A percentile compares a stretch with the other conserved stretches of the same genome.
Evolutionary conservation across 2,888 invertebrate species (phyloP).

Genomic region (Drosophila monieri): DNA sequence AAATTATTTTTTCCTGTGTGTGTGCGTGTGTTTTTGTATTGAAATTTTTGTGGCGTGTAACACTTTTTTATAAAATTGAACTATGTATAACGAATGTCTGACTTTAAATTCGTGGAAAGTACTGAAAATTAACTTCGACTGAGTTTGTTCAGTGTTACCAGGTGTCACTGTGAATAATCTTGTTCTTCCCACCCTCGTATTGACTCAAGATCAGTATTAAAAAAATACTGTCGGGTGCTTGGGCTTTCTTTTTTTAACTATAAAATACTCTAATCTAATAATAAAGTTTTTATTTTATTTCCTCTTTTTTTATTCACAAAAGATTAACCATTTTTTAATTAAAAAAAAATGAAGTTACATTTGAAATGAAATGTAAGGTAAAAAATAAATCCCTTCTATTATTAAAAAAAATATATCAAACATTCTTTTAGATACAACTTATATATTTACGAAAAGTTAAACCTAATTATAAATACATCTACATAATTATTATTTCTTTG

Average conservation of each 20-base stretch:
- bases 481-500: slow-evolving; percentile 63
- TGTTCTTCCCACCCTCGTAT: neutral
- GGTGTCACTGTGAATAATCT: neutral
- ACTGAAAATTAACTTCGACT: slow-evolving; percentile 16
- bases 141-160: neutral
- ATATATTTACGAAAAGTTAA: no score
- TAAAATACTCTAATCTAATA: no score
- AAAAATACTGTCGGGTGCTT: neutral
- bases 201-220: neutral
- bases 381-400: no score
- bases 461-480: neutral
- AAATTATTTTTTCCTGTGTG: slow-evolving; percentile 37
- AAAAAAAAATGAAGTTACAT: no score
- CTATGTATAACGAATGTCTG: slow-evolving; percentile 42
- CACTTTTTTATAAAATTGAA: slow-evolving; percentile 54
- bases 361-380: no score
- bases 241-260: neutral
- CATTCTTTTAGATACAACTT: no score
- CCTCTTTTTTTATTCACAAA: no score
- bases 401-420: no score
- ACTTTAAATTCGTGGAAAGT: slow-evolving; percentile 54
- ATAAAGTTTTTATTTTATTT: no score
- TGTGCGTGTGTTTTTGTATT: slow-evolving; percentile 43
- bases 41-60: slow-evolving; percentile 46
- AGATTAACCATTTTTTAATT: no score